Conservation (phyloP, 2,797 vertebrate genomes). For the Chlorospingus flavigularis region DNA sequence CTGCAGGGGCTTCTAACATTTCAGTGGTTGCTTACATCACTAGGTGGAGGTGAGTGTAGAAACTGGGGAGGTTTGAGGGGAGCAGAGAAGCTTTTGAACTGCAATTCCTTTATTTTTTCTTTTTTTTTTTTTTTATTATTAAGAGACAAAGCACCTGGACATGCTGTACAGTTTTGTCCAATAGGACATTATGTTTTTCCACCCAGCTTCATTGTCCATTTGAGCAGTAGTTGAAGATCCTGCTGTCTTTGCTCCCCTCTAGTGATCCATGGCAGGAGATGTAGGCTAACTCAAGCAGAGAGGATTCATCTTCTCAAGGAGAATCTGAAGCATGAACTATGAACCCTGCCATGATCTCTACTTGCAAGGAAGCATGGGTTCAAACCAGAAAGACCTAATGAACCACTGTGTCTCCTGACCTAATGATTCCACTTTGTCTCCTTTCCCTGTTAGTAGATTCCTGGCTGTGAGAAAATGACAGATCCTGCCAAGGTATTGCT, state of each 20-base stretch:
- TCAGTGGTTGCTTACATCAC: background rate
- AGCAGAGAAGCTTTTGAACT: background rate
- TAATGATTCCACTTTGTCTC: no score
- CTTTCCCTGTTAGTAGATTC: background rate
- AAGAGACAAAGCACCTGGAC: background rate
- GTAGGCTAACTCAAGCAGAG: background rate
- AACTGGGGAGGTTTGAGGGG: background rate
- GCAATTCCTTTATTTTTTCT: background rate
- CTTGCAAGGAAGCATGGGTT: background rate
- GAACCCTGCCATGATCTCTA: background rate
- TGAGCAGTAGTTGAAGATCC: background rate
- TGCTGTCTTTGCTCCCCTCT: background rate
- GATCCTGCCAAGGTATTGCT: background rate
- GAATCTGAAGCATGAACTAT: background rate
- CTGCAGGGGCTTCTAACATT: background rate
- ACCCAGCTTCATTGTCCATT: background rate
- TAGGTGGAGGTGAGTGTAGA: background rate
- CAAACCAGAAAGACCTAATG: background rate
- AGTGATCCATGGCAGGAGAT: background rate
- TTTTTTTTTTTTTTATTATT: background rate
- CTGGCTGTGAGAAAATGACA: background rate
- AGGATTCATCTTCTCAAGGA: background rate
- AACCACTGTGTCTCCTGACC: background rate
- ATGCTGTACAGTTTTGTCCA: background rate
- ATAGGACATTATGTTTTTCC: background rate